Conservation (phyloP, 2,797 vertebrate genomes). For the Pantherophis vulpinus region DNA sequence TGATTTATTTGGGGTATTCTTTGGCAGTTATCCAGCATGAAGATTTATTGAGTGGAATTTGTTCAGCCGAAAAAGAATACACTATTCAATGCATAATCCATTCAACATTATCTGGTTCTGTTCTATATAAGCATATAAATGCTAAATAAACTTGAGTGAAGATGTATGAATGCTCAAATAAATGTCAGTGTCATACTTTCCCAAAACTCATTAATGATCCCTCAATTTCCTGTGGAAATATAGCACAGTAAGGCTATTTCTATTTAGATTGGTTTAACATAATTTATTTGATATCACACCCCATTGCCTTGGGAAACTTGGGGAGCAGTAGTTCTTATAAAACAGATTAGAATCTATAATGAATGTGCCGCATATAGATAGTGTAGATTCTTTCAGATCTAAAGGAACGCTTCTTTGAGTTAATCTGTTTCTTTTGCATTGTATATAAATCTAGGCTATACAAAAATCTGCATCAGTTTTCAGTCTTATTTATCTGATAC, state of each 20-base stretch:
- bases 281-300: background rate
- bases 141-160: background rate
- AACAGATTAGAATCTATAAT: background rate
- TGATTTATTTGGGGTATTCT: background rate
- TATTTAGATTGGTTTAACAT: background rate
- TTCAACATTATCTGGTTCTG: background rate
- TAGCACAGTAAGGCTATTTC: background rate
- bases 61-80: background rate
- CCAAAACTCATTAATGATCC: background rate
- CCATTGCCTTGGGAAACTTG: background rate
- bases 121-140: background rate
- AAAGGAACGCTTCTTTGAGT: background rate
- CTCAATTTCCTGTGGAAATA: background rate
- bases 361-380: background rate
- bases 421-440: background rate
- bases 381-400: too few species aligned
- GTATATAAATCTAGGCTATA: background rate
- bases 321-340: background rate
- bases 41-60: background rate
- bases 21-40: background rate
- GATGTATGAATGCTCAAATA: background rate
- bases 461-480: background rate
- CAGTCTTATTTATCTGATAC: background rate
- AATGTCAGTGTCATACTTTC: background rate
- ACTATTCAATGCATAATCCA: background rate